Evolutionary conservation across 2,797 vertebrate species (phyloP), one percentile per base, ranked within the genome.

Genomic region (Takifugu rubripes): DNA sequence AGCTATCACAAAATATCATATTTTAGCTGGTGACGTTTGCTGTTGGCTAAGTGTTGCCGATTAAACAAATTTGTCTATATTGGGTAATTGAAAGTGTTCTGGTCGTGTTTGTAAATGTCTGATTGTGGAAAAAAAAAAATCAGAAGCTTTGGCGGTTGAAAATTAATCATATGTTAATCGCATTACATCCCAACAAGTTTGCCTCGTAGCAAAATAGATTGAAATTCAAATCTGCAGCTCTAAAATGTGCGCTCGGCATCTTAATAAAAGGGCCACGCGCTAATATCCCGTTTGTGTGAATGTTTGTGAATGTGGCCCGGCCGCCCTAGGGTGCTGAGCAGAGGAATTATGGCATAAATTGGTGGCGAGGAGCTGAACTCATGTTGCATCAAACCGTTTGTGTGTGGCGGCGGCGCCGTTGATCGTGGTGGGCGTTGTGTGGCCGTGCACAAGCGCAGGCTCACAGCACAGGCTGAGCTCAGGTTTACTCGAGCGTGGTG

Each of bases 361-460:
- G 79, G 81, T 79, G 67, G 79, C 58, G 66, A 72, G 56, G 71
- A 76, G 70, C 71, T 68, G 59, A 75, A 85, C 79, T 73, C 67
- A 73, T 67, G 64, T 61, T 64, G 15, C 25, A 42, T 68, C 68
- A 74, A 72, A 78, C 67, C 63, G 56, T 66, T 74, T 3, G 77
- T 77, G 79, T 70, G 68, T 21, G 21, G 21, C 57, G 21, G 6
- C 12, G 62, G 5, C 26, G 36, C 64, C 75, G 74, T 71, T 77
- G 74, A 29, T 67, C 49, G 14, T 47, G 75, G 73, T 57, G 68
- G 50, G 21, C 16, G 55, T 27, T 42, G 24, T 9, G 16, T 44
- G 36, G 36, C 12, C 8, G 12, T 14, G 9, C 3, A 4, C 33
- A 2, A 36, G 33, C 33, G 33, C 9, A 40, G 50, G 58, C 60